Evolutionary conservation across 2,113 vertebrate species (phyloP), one percentile per base, ranked within the genome.

Genomic region (Leucosticte australis): DNA sequence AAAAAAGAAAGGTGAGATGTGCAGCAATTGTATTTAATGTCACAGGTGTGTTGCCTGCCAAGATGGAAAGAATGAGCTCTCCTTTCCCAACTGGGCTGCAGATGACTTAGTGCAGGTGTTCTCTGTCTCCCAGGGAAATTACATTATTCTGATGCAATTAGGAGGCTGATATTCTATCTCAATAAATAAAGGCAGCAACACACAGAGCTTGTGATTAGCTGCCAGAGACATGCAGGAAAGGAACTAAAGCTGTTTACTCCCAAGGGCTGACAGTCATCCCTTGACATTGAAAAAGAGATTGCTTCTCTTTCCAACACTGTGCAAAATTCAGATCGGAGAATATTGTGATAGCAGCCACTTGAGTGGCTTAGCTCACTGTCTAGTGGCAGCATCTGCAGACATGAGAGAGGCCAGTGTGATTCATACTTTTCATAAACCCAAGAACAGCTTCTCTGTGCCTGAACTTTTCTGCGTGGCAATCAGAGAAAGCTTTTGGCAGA

Each of bases 121-220:
- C 30, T 71, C 67, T 3, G 19, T 90, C 78, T 92, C 79, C 75
- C 35, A 81, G 83, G 83, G 71, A 95, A 89, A 91, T 77, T 5
- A 57, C 49, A 84, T 92, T 89, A 77, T 84, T 64, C 81, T 90
- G 87, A 75, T 56, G 52, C 50, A 95, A 94, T 96, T 91, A 94
- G 57, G 70, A 92, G 26, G 27, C 35, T 93, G 84, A 90, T 57
- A 73, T 33, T 86, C n/a, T 79, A 16, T 50, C 67, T 75, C 10
- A 2, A 49, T 63, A 96, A 92, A 90, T 73, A 86, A 81, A 90
- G 24, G n/a, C 73, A 93, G 49, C 8, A 0, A 82, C 68, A 76
- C 42, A 64, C 39, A 59, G 50, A 33, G 33, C 12, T 91, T 90
- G 50, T 69, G 68, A 92, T 90, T 55, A 94, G 69, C 83, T 79